phyloP scores from a whole-genome alignment of 2,888 invertebrate species.

The Chymomyza caudatula region DNA sequence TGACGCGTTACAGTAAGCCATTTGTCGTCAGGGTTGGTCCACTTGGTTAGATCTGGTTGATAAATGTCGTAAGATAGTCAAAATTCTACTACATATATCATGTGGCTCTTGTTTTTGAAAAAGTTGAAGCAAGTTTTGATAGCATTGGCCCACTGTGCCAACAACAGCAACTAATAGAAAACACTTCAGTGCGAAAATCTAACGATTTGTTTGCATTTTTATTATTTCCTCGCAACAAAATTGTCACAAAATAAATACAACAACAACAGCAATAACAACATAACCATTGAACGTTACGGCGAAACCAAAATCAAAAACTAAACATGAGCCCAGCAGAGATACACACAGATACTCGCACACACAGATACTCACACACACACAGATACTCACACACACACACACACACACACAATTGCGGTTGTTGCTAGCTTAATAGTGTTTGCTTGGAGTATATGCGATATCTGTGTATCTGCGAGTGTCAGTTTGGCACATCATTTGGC shows the following conservation, averaged over 20 bases:
- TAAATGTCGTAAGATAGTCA: too few relatives aligned
- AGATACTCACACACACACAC: conserved; percentile 3
- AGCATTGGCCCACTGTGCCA: background rate
- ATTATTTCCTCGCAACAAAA: conserved; percentile 71
- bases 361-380: background rate
- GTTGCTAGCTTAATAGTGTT: conserved; percentile 41
- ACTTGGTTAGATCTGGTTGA: too few relatives aligned
- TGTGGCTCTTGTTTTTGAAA: too few relatives aligned
- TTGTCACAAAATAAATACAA: conserved; percentile 64
- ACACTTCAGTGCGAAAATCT: conserved; percentile 68
- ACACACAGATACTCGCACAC: background rate
- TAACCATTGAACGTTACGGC: conserved; percentile 12
- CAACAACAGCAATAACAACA: conserved; percentile 47
- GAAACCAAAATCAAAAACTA: conserved; percentile 8
- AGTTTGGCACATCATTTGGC: conserved; percentile 72
- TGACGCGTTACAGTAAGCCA: too few relatives aligned
- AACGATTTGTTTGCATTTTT: conserved; percentile 75
- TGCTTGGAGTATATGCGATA: conserved; percentile 39
- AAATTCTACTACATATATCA: too few relatives aligned
- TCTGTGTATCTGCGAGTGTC: conserved; percentile 64
- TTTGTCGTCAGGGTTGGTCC: too few relatives aligned
- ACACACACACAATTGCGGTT: conserved; percentile 3
- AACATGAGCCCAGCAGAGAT: conserved; percentile 2
- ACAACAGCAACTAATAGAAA: conserved; percentile 28
- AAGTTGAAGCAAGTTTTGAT: background rate